phyloP scores from a whole-genome alignment of 2,888 invertebrate species.

The Taenaris catops region DNA sequence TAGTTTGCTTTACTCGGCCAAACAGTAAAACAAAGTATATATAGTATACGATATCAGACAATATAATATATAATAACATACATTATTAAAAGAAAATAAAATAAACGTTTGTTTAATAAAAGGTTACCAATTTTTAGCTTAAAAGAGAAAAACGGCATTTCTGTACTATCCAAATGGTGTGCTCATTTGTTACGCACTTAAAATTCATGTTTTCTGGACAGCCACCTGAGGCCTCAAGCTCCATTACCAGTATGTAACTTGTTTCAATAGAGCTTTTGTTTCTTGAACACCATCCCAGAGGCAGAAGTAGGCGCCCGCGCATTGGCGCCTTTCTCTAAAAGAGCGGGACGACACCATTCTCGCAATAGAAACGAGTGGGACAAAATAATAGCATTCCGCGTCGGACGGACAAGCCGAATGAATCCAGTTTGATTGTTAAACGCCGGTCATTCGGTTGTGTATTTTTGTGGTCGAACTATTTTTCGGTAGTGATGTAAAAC shows the following conservation, averaged over 20 bases:
- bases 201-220: conserved; percentile 57
- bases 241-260: conserved; percentile 65
- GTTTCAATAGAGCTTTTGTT: conserved; percentile 72
- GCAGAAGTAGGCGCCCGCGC: conserved; percentile 70
- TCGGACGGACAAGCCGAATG: conserved; percentile 51
- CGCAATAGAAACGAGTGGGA: conserved; percentile 41
- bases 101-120: too few species aligned
- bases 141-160: not conserved
- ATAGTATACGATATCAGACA: too few species aligned
- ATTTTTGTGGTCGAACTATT: conserved; percentile 29
- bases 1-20: too few species aligned
- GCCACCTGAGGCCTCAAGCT: conserved; percentile 50
- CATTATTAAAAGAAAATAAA: too few species aligned
- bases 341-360: conserved; percentile 38
- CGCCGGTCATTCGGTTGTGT: conserved; percentile 55
- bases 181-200: conserved; percentile 44
- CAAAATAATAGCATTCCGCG: conserved; percentile 62
- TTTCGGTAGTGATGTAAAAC: conserved; percentile 66
- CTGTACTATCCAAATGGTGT: not conserved
- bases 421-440: conserved; percentile 70
- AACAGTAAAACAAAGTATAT: too few species aligned
- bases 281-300: conserved; percentile 63
- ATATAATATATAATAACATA: too few species aligned
- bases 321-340: conserved; percentile 72
- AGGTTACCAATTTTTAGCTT: not conserved